phyloP scores from a whole-genome alignment of 2,797 vertebrate genomes.

The Erpetoichthys calabaricus region DNA sequence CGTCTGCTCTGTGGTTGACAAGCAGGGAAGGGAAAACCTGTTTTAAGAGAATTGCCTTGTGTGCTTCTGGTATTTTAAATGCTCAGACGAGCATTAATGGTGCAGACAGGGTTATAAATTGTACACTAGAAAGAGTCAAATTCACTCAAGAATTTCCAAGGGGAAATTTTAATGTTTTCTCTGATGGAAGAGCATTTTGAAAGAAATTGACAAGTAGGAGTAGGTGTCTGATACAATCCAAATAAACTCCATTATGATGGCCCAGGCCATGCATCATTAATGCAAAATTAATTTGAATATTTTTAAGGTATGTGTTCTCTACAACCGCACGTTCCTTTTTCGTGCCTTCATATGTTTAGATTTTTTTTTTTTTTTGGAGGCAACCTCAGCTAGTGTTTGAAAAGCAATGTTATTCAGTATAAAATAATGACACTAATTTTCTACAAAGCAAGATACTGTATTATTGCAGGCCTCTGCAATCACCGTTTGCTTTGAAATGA shows the following conservation, averaged over 20 bases:
- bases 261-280: slow-evolving; percentile 18
- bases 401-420: not conserved
- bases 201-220: no score
- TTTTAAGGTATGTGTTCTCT: no score
- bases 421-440: slow-evolving; percentile 22
- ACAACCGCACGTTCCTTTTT: slow-evolving; percentile 6
- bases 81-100: slow-evolving; percentile 43
- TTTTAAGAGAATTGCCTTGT: slow-evolving; percentile 49
- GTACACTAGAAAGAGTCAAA: slow-evolving; percentile 30
- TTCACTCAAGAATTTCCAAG: no score
- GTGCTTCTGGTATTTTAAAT: slow-evolving; percentile 46
- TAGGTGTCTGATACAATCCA: slow-evolving; percentile 19
- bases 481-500: slow-evolving; percentile 34
- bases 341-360: slow-evolving; percentile 51
- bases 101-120: slow-evolving; percentile 47
- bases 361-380: slow-evolving; percentile 7
- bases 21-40: slow-evolving; percentile 36
- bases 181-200: no score
- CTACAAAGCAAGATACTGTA: slow-evolving; percentile 47
- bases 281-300: not conserved
- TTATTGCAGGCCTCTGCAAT: slow-evolving; percentile 29
- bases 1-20: no score
- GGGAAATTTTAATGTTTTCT: no score
- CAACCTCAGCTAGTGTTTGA: slow-evolving; percentile 11
- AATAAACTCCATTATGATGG: slow-evolving; percentile 28